phyloP scores from a whole-genome alignment of 2,113 vertebrate species.

The Gulo gulo region DNA sequence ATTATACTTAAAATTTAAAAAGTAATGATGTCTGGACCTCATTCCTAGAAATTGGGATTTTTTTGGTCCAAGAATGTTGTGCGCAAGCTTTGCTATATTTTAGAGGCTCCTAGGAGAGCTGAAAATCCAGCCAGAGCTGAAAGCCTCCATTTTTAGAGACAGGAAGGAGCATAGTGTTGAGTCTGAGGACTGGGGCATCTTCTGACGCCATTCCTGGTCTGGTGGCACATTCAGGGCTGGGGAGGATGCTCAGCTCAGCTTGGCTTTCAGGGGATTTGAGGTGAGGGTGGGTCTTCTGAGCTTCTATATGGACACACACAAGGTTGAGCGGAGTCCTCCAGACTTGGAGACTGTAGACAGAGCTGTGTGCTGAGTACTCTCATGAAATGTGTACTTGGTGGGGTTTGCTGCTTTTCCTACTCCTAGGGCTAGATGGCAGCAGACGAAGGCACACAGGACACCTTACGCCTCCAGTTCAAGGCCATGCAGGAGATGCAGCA shows the following conservation, averaged over 20 bases:
- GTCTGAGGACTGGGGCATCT: background rate
- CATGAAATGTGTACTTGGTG: background rate
- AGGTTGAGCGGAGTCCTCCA: background rate
- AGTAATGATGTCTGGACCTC: background rate
- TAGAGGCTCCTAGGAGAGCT: background rate
- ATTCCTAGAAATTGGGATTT: background rate
- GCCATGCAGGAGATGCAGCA: constrained; percentile 91
- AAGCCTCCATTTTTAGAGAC: background rate
- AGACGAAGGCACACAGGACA: constrained; percentile 74
- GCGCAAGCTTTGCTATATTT: background rate
- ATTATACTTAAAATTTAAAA: background rate
- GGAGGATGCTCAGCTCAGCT: background rate
- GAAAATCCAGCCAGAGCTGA: background rate
- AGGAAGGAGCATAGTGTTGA: background rate
- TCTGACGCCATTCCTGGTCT: background rate
- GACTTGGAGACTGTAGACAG: background rate
- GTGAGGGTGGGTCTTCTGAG: too few relatives aligned
- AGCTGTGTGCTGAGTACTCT: too few relatives aligned
- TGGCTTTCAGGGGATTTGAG: background rate
- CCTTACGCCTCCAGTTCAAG: constrained; percentile 89
- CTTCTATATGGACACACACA: background rate
- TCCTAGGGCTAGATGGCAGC: constrained; percentile 80
- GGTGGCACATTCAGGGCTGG: background rate
- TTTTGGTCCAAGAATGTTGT: background rate
- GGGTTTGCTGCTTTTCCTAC: background rate